These are phyloP conservation scores for Masnerella sp. DNA, from an alignment of 2,888 invertebrate genomes.

Conservation along the genomic window DNA sequence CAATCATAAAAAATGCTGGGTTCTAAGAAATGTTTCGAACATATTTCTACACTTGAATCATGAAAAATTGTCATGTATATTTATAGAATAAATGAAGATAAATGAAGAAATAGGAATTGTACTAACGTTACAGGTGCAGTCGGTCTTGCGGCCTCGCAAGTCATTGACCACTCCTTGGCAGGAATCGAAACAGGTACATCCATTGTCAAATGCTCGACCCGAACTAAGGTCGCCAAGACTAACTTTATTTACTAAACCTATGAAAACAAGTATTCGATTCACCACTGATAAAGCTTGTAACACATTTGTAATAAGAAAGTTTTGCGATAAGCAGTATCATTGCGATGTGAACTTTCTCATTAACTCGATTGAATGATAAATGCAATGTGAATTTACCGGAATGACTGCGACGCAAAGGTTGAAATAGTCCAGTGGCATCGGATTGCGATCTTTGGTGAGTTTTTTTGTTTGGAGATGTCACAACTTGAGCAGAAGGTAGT, in stretches of 20 bases:
- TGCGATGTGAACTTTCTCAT: too few species aligned
- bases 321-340: too few species aligned
- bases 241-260: conserved; percentile 79
- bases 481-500: conserved; percentile 73
- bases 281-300: too few species aligned
- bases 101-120: conserved; percentile 10
- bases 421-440: conserved; percentile 87
- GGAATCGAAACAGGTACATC: conserved; percentile 94
- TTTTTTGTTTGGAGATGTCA: conserved; percentile 81
- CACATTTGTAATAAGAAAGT: too few species aligned
- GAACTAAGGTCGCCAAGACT: conserved; percentile 94
- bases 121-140: conserved; percentile 87
- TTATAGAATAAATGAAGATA: too few species aligned
- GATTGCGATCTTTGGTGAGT: conserved; percentile 91
- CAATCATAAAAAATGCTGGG: too few species aligned
- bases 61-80: background rate
- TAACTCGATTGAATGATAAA: conserved; percentile 12
- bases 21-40: too few species aligned
- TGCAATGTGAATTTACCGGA: conserved; percentile 68
- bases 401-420: conserved; percentile 76
- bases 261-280: too few species aligned
- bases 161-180: conserved; percentile 89
- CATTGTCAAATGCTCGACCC: conserved; percentile 97
- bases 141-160: conserved; percentile 86
- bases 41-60: too few species aligned